Base-by-base conservation (phyloP, 2,888 invertebrate genomes). In the Sarcophaga subvicina region DNA sequence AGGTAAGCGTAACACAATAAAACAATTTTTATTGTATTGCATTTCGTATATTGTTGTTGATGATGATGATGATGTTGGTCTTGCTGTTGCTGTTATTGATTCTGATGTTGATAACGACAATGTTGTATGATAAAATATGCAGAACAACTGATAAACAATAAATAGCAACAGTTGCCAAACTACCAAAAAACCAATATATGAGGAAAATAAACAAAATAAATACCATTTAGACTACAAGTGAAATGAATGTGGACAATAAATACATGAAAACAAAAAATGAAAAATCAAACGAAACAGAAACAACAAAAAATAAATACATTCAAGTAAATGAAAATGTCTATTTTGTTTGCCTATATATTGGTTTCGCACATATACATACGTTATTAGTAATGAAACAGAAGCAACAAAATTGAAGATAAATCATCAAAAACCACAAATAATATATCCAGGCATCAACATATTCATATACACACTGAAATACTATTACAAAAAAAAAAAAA, bases 81-180 rank as follows among this genome's bases (percentile, higher is more conserved):
- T 37, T 37, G 8, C 37, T n/a, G 45, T 14, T 75, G 27, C 14
- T 54, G 54, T 27, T 67, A 59, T 59, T 67, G 76, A 67, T 54
- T 54, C 5, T 54, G 54, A 54, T 54, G 54, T 54, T 54, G 54
- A 54, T 17, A 17, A 54, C 54, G 54, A 54, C 54, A 54, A 54
- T 54, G 14, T 12, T 77, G 67, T 60, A 59, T 54, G 70, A 27
- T 70, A 70, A 71, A 79, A 62, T 71, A 63, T 20, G 54, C 79
- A 79, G 27, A 79, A 79, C 62, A 79, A 70, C 63, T 62, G 78
- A 79, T 70, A 79, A 79, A 79, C 70, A 79, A 79, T 79, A 79
- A 79, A 71, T 63, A 63, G 79, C 70, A 79, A 79, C 49, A 79
- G 70, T 79, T 71, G 79, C 70, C 70, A 79, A 66, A 79, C 70